Base-by-base conservation (phyloP, 2,113 vertebrate species). In the Cromileptes altivelis region DNA sequence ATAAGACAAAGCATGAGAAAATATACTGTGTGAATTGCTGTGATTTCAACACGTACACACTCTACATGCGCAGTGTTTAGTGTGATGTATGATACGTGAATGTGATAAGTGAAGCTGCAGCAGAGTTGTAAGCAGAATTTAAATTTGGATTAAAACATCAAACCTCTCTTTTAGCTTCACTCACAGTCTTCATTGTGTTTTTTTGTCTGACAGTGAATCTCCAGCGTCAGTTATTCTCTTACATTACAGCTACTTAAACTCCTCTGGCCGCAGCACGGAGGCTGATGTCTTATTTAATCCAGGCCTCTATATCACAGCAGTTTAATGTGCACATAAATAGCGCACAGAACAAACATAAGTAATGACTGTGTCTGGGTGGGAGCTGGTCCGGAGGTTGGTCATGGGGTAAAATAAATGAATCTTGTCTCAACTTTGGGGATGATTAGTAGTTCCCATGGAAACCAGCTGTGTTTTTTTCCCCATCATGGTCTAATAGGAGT, bases 401-500 rank as follows among this genome's bases (percentile, higher is more conserved):
- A 4, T 42, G 8, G 37, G 25, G 23, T 52, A 65, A 62, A 56
- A 70, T 61, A 85, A 78, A 92, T 78, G 23, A 82, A 85, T 57
- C 75, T 62, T 74, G 56, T 82, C 68, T 85, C 67, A 87, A 80
- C 55, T 88, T 80, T 72, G 7, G 64, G 25, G 14, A 37, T 15
- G 58, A 91, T 77, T 64, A 85, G 82, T 15, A 53, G 95, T 96
- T 96, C 84, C 94, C 91, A 94, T 92, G 93, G 94, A 90, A 95
- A 95, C 91, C 56, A 53, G 52, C 56, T 60, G 40, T 75, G 67
- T 65, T 69, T 65, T 30, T n/a, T 37, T 2, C 13, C 8, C n/a
- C 1, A 27, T 57, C 53, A 15, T 14, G 3, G 13, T 86, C 82
- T 85, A 80, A 92, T 67, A 89, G 85, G 6, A 87, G 56, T 11